Base-by-base conservation (phyloP, 1,140 invertebrate species). In the Drosophila ironensis region DNA sequence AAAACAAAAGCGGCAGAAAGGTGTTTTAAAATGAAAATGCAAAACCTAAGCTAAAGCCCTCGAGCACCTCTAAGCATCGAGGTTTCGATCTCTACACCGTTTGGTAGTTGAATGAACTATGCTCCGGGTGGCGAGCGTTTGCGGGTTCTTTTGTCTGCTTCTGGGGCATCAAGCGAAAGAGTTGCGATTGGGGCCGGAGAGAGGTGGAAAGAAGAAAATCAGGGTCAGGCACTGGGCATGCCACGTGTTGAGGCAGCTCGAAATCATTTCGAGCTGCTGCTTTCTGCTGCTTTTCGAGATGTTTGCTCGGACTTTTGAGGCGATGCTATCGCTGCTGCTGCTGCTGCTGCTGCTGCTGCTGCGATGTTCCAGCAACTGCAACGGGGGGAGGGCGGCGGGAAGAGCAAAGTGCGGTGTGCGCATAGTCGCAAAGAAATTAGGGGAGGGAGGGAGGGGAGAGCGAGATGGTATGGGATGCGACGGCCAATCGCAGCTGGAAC, bases 401-500 rank as follows among this genome's bases (percentile, higher is more conserved):
- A n/a, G n/a, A n/a, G n/a, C n/a, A n/a, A n/a, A n/a, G n/a, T n/a
- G n/a, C n/a, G 59, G 47, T 77, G 47, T 77, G 78, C 78, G 77
- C 78, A 77, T 56, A 84, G 86, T 66, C 78, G 19, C 44, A 61
- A 53, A 44, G 33, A 45, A 12, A 25, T 20, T 22, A 19, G 33
- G 67, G 63, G 52, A 30, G 61, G 44, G 51, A 33, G 35, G 6
- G 52, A 25, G 44, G 11, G 14, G 20, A 4, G 27, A 16, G 37
- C 12, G 42, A 17, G 20, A 17, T 30, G 25, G n/a, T 0, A 8
- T 11, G 11, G 19, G 7, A 3, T 7, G 17, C 11, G 30, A n/a
- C 71, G 66, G 54, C 80, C 80, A 84, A 84, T 84, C 60, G 64
- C 44, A 80, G 73, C 67, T 84, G 72, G 68, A 86, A 86, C 80